These are phyloP conservation scores for Ctenopoma kingsleyae DNA, from an alignment of 2,797 vertebrate genomes.

Conservation along the genomic window DNA sequence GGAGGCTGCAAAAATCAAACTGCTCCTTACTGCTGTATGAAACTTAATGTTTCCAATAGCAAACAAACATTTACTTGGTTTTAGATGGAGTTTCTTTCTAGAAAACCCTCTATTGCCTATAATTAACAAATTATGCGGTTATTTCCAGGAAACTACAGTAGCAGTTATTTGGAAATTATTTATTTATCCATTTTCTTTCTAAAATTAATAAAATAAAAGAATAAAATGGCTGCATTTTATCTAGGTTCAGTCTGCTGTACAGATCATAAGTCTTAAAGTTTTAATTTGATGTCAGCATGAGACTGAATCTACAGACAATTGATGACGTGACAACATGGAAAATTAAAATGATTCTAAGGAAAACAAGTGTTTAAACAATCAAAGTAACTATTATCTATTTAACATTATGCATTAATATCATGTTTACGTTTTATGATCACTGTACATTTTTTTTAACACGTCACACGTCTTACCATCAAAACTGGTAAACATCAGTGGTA, in stretches of 20 bases:
- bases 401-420: slow-evolving; percentile 30
- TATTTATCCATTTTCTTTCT: background rate
- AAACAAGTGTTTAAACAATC: slow-evolving; percentile 14
- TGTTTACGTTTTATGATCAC: slow-evolving; percentile 32
- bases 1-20: background rate
- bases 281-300: slow-evolving; percentile 7
- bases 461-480: slow-evolving; percentile 59
- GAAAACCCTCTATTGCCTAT: background rate
- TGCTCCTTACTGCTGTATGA: background rate
- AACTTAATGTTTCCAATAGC: background rate
- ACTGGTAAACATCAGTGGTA: slow-evolving; percentile 61
- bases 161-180: background rate
- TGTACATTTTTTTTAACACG: slow-evolving; percentile 56
- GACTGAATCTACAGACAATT: slow-evolving; percentile 6
- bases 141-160: background rate
- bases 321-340: background rate
- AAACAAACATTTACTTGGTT: background rate
- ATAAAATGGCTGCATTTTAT: background rate
- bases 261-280: background rate
- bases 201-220: background rate
- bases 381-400: slow-evolving; percentile 27
- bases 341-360: slow-evolving; percentile 32
- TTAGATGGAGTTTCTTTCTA: background rate
- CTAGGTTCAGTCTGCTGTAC: background rate
- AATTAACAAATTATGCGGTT: background rate